Conservation (phyloP, 2,113 vertebrate genomes). For the Balaenoptera acutorostrata region DNA sequence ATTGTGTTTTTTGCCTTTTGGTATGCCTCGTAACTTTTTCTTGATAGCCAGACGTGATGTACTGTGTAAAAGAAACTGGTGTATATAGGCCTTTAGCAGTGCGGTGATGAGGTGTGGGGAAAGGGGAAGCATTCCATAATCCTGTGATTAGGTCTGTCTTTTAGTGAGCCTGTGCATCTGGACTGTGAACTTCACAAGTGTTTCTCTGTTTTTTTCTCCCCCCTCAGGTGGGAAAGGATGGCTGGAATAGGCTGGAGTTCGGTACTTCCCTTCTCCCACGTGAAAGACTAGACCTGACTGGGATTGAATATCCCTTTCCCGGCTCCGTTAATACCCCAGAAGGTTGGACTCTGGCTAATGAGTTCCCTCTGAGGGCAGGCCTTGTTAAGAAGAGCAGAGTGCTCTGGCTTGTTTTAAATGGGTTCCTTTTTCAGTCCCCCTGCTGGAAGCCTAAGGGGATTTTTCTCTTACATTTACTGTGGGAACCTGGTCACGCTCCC, state of each 20-base stretch:
- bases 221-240: neutral
- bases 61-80: neutral
- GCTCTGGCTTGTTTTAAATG: neutral
- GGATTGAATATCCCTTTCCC: neutral
- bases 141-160: neutral
- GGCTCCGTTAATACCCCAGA: neutral
- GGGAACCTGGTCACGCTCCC: neutral
- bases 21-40: neutral
- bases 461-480: neutral
- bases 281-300: neutral
- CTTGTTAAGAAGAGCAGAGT: neutral
- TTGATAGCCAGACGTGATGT: neutral
- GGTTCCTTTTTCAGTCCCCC: neutral
- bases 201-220: neutral
- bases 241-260: neutral
- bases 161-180: neutral
- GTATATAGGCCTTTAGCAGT: neutral
- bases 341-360: neutral
- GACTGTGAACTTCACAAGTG: neutral
- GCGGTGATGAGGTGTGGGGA: neutral
- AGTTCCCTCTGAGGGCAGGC: neutral
- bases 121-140: neutral
- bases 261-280: neutral
- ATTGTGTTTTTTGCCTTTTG: neutral
- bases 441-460: neutral